Conservation (phyloP, 2,797 vertebrate genomes). For the Malacoctenus gilli region DNA sequence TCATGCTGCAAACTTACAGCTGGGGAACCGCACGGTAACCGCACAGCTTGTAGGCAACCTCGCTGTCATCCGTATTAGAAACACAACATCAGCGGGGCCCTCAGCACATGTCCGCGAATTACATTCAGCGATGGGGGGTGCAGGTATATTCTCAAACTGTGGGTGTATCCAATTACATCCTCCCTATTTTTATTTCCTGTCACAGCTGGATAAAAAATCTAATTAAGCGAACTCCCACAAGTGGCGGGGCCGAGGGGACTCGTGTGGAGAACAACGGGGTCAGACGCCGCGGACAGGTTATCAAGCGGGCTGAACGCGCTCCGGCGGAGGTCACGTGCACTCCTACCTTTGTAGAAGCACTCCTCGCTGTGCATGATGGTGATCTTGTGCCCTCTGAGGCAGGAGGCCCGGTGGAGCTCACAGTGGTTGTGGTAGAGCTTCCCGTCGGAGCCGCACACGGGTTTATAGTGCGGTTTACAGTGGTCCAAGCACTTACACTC, state of each 20-base stretch:
- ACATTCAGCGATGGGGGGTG: too few relatives aligned
- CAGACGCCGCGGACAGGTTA: too few relatives aligned
- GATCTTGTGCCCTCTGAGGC: slow-evolving; percentile 86
- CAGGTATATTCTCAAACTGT: neutral
- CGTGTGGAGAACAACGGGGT: too few relatives aligned
- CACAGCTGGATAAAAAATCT: neutral
- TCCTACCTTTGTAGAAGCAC: slow-evolving; percentile 96
- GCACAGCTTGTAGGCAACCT: neutral
- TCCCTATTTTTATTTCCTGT: neutral
- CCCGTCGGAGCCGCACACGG: slow-evolving; percentile 94
- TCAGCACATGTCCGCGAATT: neutral
- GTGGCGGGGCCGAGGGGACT: too few relatives aligned
- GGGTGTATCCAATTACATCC: neutral
- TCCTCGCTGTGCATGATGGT: slow-evolving; percentile 94
- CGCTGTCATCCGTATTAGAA: neutral
- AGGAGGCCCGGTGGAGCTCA: slow-evolving; percentile 92
- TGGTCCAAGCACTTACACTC: slow-evolving; percentile 91
- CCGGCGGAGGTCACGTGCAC: slow-evolving; percentile 6
- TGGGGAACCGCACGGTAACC: too few relatives aligned
- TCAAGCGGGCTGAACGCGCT: slow-evolving; percentile 1
- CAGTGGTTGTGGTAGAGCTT: slow-evolving; percentile 97
- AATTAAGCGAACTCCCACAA: neutral
- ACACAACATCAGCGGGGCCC: neutral
- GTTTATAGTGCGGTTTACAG: slow-evolving; percentile 93
- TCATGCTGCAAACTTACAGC: neutral